Conservation (phyloP, 1,140 invertebrate genomes). For the Drosophila virilis region DNA sequence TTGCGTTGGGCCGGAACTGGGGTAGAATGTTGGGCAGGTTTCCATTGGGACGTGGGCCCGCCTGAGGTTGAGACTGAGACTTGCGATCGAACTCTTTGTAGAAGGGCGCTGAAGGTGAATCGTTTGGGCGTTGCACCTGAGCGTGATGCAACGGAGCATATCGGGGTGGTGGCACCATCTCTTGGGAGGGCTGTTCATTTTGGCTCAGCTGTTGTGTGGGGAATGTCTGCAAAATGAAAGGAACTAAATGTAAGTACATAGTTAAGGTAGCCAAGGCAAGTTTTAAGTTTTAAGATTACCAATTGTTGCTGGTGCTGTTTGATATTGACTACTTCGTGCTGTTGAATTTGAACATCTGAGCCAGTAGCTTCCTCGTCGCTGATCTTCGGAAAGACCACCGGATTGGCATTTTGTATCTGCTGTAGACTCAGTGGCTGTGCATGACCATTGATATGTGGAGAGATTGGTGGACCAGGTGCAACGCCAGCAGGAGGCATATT, state of each 20-base stretch:
- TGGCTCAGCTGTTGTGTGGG: slow-evolving; percentile 53
- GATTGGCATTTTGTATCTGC: slow-evolving; percentile 71
- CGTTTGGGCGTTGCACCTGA: slow-evolving; percentile 56
- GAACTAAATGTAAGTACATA: neutral
- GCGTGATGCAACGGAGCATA: slow-evolving; percentile 51
- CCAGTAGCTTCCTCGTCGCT: slow-evolving; percentile 44
- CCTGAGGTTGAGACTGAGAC: slow-evolving; percentile 56
- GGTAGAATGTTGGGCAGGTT: slow-evolving; percentile 89
- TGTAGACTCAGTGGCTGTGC: slow-evolving; percentile 77
- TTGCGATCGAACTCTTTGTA: slow-evolving; percentile 83
- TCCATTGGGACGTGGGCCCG: slow-evolving; percentile 77
- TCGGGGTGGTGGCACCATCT: slow-evolving; percentile 78
- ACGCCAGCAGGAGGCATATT: slow-evolving; percentile 45
- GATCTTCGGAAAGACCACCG: slow-evolving; percentile 74
- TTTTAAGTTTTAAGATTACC: slow-evolving; percentile 36
- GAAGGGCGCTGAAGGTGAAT: slow-evolving; percentile 77
- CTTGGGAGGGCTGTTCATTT: slow-evolving; percentile 46
- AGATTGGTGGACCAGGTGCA: slow-evolving; percentile 43
- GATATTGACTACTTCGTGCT: slow-evolving; percentile 77
- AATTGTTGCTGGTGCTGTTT: slow-evolving; percentile 72
- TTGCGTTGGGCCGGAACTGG: slow-evolving; percentile 89
- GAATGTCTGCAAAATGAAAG: slow-evolving; percentile 53
- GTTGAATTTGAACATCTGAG: slow-evolving; percentile 72
- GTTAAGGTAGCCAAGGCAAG: too few species aligned
- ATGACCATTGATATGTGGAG: slow-evolving; percentile 74